Evolutionary conservation across 2,888 invertebrate genomes (phyloP), one percentile per base, ranked within the genome.

Genomic region (Leucozona laternaria): DNA sequence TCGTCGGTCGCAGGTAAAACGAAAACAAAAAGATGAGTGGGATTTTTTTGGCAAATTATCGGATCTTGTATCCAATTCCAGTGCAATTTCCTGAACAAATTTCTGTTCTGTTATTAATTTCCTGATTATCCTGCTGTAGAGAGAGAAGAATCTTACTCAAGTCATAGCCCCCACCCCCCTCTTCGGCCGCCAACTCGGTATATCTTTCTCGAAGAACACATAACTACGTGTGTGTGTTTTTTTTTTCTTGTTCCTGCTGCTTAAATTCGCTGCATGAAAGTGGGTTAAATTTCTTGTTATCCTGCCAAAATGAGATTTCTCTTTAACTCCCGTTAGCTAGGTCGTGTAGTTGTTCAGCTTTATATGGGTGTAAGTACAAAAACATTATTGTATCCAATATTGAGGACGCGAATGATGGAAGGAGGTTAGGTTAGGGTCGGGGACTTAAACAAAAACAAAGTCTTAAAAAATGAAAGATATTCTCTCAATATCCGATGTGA

Each of bases 71-170:
- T 77, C 68, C 73, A 77, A 85, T 81, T 81, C 55, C 80, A 73
- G 62, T 53, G 68, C 73, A 85, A 85, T 85, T 85, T 85, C 85
- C 85, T 81, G 60, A 55, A 37, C 84, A 76, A 60, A 80, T 85
- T 80, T 80, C 60, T 72, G 71, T 45, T 77, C 53, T 85, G 81
- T 76, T 73, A 81, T 78, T 80, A 81, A 85, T 85, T 85, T 85
- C 85, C 85, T 81, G 80, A 85, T 80, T 80, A 85, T 80, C 85
- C 85, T 85, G 20, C n/a, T n/a, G 8, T 20, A 22, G 15, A 22
- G 13, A 60, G 37, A 58, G 60, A 60, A 75, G 57, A 50, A 79
- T 50, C 68, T 37, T 20, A 20, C 45, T 64, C 11, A 45, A 40
- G 11, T 13, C 31, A 5, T 22, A n/a, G 8, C 5, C 4, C 7